Percentiles rank a stretch among this genome's conserved stretches.
Evolutionary conservation across 2,113 vertebrate species (phyloP).

Genomic region (Podiceps cristatus): DNA sequence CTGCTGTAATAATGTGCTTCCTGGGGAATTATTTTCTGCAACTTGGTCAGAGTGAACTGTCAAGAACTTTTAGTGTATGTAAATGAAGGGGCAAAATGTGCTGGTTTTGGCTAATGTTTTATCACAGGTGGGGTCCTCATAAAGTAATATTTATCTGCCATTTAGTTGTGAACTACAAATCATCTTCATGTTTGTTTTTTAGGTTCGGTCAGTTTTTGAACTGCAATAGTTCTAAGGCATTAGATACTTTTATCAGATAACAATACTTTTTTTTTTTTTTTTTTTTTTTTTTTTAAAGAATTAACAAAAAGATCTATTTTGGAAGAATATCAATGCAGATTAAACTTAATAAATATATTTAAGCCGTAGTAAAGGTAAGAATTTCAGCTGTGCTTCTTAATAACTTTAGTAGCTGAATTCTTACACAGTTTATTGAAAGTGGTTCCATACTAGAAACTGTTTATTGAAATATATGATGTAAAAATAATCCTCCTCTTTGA

Average conservation of each 20-base stretch:
- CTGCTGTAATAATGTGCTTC: background rate
- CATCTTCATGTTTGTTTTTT: background rate
- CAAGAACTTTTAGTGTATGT: background rate
- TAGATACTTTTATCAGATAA: background rate
- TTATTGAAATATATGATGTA: slow-evolving; percentile 73
- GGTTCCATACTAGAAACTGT: slow-evolving; percentile 45
- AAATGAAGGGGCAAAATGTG: background rate
- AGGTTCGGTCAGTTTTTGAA: background rate
- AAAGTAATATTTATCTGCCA: background rate
- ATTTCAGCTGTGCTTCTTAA: slow-evolving; percentile 29
- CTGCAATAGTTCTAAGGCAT: background rate
- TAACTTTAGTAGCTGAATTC: slow-evolving; percentile 21
- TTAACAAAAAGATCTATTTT: background rate
- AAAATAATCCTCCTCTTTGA: slow-evolving; percentile 77
- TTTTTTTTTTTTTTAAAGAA: background rate
- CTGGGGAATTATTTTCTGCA: background rate
- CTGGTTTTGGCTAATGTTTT: background rate
- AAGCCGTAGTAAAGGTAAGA: slow-evolving; percentile 15
- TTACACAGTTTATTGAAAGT: slow-evolving; percentile 67
- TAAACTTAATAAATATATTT: background rate
- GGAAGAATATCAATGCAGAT: background rate
- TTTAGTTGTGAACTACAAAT: background rate
- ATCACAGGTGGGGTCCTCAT: background rate
- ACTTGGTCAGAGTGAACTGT: background rate
- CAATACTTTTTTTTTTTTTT: background rate